Evolutionary conservation across 1,140 invertebrate genomes (phyloP).

Genomic region (Oreohelix idahoensis): DNA sequence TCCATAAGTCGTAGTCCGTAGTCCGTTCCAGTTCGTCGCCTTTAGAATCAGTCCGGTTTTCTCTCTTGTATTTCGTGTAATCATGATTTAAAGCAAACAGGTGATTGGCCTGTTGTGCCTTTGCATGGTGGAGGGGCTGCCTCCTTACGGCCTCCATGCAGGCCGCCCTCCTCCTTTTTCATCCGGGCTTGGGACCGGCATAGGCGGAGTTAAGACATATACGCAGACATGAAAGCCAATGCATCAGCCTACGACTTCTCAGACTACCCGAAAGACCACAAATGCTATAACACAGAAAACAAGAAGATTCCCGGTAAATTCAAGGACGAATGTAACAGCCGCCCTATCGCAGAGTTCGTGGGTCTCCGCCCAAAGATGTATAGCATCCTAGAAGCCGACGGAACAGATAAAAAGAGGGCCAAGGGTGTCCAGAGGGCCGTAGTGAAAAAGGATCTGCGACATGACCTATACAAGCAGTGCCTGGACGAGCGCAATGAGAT

Average conservation of each 20-base stretch:
- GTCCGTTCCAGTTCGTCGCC: too few species aligned
- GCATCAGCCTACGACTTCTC: conserved; percentile 31
- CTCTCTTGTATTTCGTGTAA: too few species aligned
- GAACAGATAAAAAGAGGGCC: background rate
- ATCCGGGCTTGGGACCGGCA: too few species aligned
- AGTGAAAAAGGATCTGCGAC: background rate
- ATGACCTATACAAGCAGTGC: background rate
- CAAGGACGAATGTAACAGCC: conserved; percentile 74
- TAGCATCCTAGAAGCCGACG: background rate
- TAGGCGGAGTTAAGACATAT: conserved; percentile 55
- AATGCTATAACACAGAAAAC: conserved; percentile 55
- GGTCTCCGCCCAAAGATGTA: conserved; percentile 72
- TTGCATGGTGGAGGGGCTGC: too few species aligned
- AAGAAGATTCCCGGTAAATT: conserved; percentile 74
- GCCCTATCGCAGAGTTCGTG: conserved; percentile 70
- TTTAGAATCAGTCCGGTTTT: too few species aligned
- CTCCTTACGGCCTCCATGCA: too few species aligned
- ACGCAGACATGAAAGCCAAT: conserved; percentile 59
- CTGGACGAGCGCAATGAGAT: background rate
- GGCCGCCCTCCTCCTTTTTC: too few species aligned
- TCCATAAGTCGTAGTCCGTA: too few species aligned
- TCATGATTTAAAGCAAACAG: too few species aligned
- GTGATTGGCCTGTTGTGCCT: too few species aligned
- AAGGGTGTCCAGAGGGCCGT: background rate
- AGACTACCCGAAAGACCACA: conserved; percentile 40